These are phyloP conservation scores for Molossus alvarezi DNA, from an alignment of 2,797 vertebrate species.

Conservation along the genomic window DNA sequence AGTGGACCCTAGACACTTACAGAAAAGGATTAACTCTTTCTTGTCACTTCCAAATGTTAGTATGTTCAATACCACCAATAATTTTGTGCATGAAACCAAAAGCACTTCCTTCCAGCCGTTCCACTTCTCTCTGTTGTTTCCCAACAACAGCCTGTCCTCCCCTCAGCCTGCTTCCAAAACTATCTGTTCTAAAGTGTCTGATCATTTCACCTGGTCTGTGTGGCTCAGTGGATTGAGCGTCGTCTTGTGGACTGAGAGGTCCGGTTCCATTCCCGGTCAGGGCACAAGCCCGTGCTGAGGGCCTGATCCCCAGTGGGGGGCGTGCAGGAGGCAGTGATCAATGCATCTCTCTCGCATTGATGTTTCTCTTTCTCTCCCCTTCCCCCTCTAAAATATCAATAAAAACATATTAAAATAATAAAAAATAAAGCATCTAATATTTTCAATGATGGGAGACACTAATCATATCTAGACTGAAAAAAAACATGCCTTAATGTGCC, in stretches of 20 bases:
- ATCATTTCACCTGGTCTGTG: not conserved
- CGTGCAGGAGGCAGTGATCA: too few species aligned
- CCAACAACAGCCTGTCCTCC: not conserved
- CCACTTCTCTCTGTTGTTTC: not conserved
- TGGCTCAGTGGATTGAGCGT: too few species aligned
- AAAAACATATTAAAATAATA: too few species aligned
- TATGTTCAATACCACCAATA: not conserved
- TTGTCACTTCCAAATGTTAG: slow-evolving; percentile 4
- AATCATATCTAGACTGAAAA: not conserved
- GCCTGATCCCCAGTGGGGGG: too few species aligned
- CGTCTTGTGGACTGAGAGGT: too few species aligned
- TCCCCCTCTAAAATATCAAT: too few species aligned
- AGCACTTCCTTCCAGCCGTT: not conserved
- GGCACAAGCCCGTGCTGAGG: too few species aligned
- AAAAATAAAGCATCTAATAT: not conserved
- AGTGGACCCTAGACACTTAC: not conserved
- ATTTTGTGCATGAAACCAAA: not conserved
- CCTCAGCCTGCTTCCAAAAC: not conserved
- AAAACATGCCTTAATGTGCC: not conserved
- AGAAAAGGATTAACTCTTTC: slow-evolving; percentile 59
- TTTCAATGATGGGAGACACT: not conserved
- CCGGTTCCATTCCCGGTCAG: too few species aligned
- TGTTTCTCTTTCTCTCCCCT: too few species aligned
- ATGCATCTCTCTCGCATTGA: too few species aligned
- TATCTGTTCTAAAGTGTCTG: slow-evolving; percentile 26